phyloP scores from a whole-genome alignment of 1,140 invertebrate genomes.

The Asbolus verrucosus region DNA sequence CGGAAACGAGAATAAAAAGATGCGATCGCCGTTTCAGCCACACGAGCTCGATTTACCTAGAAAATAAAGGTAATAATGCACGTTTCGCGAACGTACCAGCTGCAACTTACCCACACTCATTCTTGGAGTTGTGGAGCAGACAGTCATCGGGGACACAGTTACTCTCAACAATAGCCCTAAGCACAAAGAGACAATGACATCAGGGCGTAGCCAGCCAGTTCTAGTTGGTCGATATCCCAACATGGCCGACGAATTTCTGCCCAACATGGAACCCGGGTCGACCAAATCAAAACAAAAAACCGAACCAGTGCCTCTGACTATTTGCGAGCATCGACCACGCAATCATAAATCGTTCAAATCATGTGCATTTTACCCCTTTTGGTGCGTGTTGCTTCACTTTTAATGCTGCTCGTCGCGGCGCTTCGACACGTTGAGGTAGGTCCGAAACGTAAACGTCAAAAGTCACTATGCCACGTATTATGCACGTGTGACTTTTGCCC shows the following conservation, averaged over 20 bases:
- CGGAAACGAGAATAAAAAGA: conserved; percentile 25
- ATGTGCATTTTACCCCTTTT: conserved; percentile 25
- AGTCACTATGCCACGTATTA: background rate
- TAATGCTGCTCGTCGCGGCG: conserved; percentile 22
- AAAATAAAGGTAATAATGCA: background rate
- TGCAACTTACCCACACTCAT: conserved; percentile 43
- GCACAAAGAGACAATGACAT: conserved; percentile 50
- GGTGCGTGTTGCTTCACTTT: conserved; percentile 32
- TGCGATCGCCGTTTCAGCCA: background rate
- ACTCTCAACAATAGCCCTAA: conserved; percentile 50
- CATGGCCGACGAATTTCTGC: conserved; percentile 49
- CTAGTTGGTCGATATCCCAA: conserved; percentile 57
- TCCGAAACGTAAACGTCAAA: conserved; percentile 49
- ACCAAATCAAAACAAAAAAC: conserved; percentile 50
- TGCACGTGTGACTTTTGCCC: background rate
- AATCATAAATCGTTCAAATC: conserved; percentile 42
- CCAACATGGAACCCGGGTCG: conserved; percentile 52
- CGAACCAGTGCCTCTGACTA: conserved; percentile 50
- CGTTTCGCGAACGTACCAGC: conserved; percentile 19
- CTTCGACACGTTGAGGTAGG: conserved; percentile 50
- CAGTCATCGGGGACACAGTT: conserved; percentile 41
- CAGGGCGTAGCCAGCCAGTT: conserved; percentile 52
- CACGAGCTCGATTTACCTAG: background rate
- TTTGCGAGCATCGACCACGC: conserved; percentile 48
- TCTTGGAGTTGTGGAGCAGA: conserved; percentile 32